Evolutionary conservation across 2,888 invertebrate genomes (phyloP).

Genomic region (Lithophane leautieri): DNA sequence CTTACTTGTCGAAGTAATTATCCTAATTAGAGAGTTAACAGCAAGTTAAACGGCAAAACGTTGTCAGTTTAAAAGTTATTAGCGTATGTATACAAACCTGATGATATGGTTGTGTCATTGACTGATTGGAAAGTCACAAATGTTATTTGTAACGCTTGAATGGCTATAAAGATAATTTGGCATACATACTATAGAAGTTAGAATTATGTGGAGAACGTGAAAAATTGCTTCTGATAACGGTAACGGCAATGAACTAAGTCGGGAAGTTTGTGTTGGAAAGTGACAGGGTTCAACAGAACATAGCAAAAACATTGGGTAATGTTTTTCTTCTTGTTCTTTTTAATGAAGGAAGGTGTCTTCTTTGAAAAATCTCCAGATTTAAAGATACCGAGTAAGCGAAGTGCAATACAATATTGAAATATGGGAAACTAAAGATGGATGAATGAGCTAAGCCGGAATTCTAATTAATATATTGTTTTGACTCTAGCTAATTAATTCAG

Average conservation of each 20-base stretch:
- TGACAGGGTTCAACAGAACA: background rate
- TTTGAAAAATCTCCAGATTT: background rate
- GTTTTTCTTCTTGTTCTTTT: too few species aligned
- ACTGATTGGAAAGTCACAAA: constrained; percentile 63
- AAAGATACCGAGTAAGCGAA: background rate
- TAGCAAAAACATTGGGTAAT: background rate
- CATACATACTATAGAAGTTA: constrained; percentile 29
- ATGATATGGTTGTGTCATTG: constrained; percentile 64
- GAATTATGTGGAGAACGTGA: constrained; percentile 21
- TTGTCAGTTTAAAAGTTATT: constrained; percentile 59
- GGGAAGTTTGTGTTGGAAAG: constrained; percentile 16
- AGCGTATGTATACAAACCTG: constrained; percentile 59
- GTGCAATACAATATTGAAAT: background rate
- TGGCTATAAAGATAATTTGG: constrained; percentile 59
- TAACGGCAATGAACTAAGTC: constrained; percentile 1
- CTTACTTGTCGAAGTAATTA: constrained; percentile 60
- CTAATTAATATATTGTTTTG: background rate
- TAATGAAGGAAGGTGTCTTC: too few species aligned
- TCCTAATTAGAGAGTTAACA: constrained; percentile 59
- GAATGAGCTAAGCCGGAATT: background rate
- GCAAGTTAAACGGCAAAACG: constrained; percentile 47
- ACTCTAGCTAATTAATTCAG: background rate
- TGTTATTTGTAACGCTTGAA: constrained; percentile 62
- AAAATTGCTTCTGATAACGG: constrained; percentile 29
- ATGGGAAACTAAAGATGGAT: background rate